A percentile compares a stretch with the other conserved stretches of the same genome.
These are phyloP conservation scores for Ailurus styani DNA, from an alignment of 2,113 vertebrate genomes.

Conservation along the genomic window DNA sequence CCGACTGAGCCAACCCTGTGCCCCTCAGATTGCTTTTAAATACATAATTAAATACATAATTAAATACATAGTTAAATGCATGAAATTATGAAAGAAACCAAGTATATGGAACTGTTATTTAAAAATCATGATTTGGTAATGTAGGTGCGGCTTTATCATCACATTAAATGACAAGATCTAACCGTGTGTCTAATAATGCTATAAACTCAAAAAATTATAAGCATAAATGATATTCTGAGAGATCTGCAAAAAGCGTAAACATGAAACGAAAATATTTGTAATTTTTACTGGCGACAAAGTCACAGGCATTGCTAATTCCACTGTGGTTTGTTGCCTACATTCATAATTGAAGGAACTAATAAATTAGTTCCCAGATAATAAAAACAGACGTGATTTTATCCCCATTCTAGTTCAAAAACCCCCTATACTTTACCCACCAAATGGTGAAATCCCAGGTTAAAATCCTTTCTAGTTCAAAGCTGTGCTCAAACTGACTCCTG, in stretches of 20 bases:
- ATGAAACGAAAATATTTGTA: neutral
- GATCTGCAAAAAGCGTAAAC: slow-evolving; percentile 2
- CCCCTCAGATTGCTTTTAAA: neutral
- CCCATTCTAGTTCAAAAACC: neutral
- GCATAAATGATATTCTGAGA: neutral
- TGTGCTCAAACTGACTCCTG: neutral
- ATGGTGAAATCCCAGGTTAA: neutral
- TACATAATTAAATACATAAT: neutral
- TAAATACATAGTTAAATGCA: neutral
- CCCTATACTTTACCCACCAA: neutral
- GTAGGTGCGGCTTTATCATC: neutral
- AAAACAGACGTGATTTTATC: slow-evolving; percentile 16
- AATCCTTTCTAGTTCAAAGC: neutral
- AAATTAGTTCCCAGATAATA: neutral
- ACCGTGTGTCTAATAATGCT: neutral
- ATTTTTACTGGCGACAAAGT: slow-evolving; percentile 29
- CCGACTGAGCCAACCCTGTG: neutral
- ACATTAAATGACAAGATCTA: slow-evolving; percentile 34
- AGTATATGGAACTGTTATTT: neutral
- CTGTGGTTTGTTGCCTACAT: neutral
- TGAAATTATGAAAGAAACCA: neutral
- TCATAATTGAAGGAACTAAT: slow-evolving; percentile 16
- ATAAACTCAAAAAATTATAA: slow-evolving; percentile 25
- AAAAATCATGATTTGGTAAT: neutral
- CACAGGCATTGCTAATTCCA: neutral